phyloP scores from a whole-genome alignment of 2,797 vertebrate species.

The Bryconaethiops microstoma region DNA sequence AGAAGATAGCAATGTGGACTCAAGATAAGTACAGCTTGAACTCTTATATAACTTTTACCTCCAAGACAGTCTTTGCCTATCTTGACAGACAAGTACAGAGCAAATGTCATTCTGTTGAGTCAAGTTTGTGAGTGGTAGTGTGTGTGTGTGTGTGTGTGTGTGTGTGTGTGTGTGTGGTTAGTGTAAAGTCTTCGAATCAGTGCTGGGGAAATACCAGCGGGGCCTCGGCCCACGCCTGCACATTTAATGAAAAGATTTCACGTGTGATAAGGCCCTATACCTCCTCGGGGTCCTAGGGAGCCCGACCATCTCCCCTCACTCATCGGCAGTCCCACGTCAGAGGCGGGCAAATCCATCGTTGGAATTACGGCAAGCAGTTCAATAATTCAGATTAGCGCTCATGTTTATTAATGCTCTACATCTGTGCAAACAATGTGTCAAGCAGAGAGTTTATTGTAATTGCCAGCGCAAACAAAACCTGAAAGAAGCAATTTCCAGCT shows the following conservation, averaged over 20 bases:
- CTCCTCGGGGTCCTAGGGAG: slow-evolving; percentile 82
- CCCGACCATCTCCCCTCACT: slow-evolving; percentile 78
- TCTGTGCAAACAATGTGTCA: slow-evolving; percentile 99
- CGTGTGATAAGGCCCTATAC: slow-evolving; percentile 85
- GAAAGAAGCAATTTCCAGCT: slow-evolving; percentile 99
- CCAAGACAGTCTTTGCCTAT: slow-evolving; percentile 22
- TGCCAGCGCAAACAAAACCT: slow-evolving; percentile 99
- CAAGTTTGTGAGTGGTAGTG: slow-evolving; percentile 42
- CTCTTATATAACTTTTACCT: slow-evolving; percentile 36
- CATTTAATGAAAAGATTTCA: slow-evolving; percentile 91
- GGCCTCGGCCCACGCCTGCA: slow-evolving; percentile 75
- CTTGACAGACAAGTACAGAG: slow-evolving; percentile 49
- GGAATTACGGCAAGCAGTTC: slow-evolving; percentile 97
- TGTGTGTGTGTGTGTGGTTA: slow-evolving; percentile 2
- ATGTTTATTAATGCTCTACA: slow-evolving; percentile 99
- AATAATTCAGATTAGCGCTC: slow-evolving; percentile 99
- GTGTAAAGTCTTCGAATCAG: slow-evolving; percentile 58
- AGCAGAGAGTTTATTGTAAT: slow-evolving; percentile 99
- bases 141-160: neutral
- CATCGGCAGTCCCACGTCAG: slow-evolving; percentile 65
- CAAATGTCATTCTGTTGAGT: slow-evolving; percentile 55
- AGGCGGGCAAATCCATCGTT: slow-evolving; percentile 90
- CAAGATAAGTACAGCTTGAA: slow-evolving; percentile 10
- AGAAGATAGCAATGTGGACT: neutral
- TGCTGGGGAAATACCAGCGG: slow-evolving; percentile 75